A percentile compares a stretch with the other conserved stretches of the same genome.
Conservation (phyloP, 2,797 vertebrate species). For the Leucoraja ocellata region DNA sequence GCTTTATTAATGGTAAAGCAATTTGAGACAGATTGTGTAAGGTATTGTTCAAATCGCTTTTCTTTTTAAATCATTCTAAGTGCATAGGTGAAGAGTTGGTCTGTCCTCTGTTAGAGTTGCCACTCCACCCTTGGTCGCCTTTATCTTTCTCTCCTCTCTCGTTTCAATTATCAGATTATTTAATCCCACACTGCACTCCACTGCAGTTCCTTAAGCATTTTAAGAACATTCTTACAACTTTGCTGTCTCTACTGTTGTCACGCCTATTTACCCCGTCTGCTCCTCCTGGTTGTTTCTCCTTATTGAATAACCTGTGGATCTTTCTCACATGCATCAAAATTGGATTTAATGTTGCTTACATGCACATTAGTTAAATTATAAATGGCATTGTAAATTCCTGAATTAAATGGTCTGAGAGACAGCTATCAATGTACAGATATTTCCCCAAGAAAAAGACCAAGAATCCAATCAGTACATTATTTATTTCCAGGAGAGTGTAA, state of each 20-base stretch:
- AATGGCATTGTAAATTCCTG: background rate
- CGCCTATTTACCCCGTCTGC: background rate
- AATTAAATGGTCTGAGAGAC: no score
- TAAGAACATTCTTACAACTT: background rate
- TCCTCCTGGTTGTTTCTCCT: background rate
- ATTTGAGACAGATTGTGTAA: background rate
- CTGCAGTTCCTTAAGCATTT: background rate
- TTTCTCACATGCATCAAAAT: background rate
- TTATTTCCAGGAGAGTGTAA: background rate
- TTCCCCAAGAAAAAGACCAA: background rate
- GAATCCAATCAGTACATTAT: background rate
- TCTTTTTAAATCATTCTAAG: no score
- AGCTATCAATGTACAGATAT: background rate
- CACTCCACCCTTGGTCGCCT: background rate
- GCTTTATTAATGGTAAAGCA: background rate
- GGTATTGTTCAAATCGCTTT: background rate
- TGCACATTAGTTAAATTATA: background rate
- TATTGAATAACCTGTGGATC: background rate
- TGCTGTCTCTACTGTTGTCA: background rate
- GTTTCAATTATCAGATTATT: background rate
- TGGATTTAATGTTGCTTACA: background rate
- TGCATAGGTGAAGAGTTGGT: no score
- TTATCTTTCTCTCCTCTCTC: background rate
- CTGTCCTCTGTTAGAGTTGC: background rate
- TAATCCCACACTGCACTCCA: background rate